Conservation (phyloP, 2,797 vertebrate genomes). For the Eidolon dupreanum region DNA sequence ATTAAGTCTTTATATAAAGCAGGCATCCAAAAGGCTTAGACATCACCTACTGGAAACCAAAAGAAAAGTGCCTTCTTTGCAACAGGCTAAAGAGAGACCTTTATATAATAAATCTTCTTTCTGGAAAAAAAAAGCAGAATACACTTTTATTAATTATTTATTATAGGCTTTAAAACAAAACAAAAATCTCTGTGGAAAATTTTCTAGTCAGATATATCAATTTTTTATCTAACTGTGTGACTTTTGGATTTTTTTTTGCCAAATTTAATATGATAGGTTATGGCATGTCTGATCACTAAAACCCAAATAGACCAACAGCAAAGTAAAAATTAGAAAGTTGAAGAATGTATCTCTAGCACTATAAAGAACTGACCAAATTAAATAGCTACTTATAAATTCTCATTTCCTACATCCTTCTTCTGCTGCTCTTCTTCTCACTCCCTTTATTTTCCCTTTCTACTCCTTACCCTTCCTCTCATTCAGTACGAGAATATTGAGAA, state of each 20-base stretch:
- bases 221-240: neutral
- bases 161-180: neutral
- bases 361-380: neutral
- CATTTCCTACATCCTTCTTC: neutral
- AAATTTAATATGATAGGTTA: neutral
- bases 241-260: neutral
- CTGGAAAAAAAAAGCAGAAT: no score
- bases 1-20: no score
- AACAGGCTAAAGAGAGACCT: no score
- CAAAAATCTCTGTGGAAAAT: neutral
- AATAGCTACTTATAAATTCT: neutral
- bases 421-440: neutral
- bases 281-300: neutral
- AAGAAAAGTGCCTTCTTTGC: no score
- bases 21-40: no score
- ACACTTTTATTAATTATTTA: no score
- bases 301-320: neutral
- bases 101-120: no score
- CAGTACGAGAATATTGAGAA: neutral
- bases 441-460: neutral
- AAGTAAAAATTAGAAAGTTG: neutral
- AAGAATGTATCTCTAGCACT: neutral
- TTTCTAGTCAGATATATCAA: neutral
- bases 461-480: rapidly evolving
- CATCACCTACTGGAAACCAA: no score